Base-by-base conservation (phyloP, 2,888 invertebrate species). In the Crossocerus cetratus region DNA sequence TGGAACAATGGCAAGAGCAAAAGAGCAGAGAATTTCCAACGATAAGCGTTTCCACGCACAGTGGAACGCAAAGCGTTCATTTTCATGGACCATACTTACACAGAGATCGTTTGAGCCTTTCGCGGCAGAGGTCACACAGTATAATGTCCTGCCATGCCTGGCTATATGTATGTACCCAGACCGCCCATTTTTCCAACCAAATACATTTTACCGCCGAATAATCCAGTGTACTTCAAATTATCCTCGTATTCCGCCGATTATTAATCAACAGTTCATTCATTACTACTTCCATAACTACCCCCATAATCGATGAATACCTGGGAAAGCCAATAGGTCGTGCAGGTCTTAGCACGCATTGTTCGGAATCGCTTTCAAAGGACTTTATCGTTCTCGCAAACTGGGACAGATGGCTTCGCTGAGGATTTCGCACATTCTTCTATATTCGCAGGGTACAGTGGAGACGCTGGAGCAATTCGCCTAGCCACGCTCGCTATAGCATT, bases 31-130 rank as follows among this genome's bases (percentile, higher is more conserved):
- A 77, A 77, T 81, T 80, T 70, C 63, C 72, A 74, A 77, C 80
- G 77, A 75, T 77, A 78, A 80, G 65, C 74, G 71, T 76, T 80
- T 66, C 67, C 69, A 80, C 76, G 74, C 76, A 70, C 59, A 63
- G 63, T 69, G 60, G 57, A 67, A 53, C 65, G 49, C 76, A 80
- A 82, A 32, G 14, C 57, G 20, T 56, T 5, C 53, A 62, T 81
- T 80, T 69, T 75, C 69, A 63, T 75, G 75, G 70, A 70, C 65
- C 57, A 66, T 75, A 69, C 43, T 49, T 49, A 5, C 14, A 14
- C 49, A 49, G 49, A 49, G 16, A 49, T 49, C 5, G 32, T 11
- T 49, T 49, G 16, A 14, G 49, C 49, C 49, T 11, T 32, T 32
- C 11, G 5, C 14, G n/a, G 14, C 8, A 11, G 16, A n/a, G 49